Percentiles rank a stretch among this genome's conserved stretches.
Evolutionary conservation across 2,113 vertebrate species (phyloP).

Genomic region (Cochlearius cochlearius): DNA sequence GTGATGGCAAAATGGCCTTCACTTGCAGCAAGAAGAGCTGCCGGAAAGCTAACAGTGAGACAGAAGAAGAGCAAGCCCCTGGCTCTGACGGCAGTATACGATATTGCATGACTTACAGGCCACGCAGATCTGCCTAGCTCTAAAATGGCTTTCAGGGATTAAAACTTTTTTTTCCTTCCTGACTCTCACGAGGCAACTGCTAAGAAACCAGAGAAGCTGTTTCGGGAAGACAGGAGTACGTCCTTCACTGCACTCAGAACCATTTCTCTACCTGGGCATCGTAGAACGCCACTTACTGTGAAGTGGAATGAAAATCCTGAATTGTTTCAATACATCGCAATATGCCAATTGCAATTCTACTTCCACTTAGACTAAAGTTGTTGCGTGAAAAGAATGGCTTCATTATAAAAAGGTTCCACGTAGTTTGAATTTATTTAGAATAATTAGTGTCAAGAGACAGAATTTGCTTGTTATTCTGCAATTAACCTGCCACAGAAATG

Average conservation of each 20-base stretch:
- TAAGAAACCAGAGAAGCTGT: not conserved
- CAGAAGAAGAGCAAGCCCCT: not conserved
- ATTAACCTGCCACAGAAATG: slow-evolving; percentile 47
- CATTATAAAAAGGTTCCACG: not conserved
- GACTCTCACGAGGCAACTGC: not conserved
- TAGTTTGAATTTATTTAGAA: slow-evolving; percentile 39
- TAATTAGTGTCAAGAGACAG: slow-evolving; percentile 30
- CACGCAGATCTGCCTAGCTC: not conserved
- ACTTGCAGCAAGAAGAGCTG: not conserved
- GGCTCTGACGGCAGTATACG: not conserved
- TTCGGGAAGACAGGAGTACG: not conserved
- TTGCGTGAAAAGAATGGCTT: slow-evolving; percentile 27
- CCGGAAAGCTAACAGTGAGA: not conserved
- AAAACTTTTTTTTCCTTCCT: not conserved
- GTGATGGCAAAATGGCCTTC: not conserved
- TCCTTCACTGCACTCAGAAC: not conserved
- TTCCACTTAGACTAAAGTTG: not conserved
- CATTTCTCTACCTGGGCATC: not conserved
- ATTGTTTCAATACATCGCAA: slow-evolving; percentile 10
- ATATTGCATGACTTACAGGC: not conserved
- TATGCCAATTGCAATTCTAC: not conserved
- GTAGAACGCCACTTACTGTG: not conserved
- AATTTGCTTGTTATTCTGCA: slow-evolving; percentile 31
- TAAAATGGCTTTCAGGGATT: not conserved
- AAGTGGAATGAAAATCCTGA: not conserved